Base-by-base conservation (phyloP, 2,797 vertebrate genomes). In the Mastacembelus armatus region DNA sequence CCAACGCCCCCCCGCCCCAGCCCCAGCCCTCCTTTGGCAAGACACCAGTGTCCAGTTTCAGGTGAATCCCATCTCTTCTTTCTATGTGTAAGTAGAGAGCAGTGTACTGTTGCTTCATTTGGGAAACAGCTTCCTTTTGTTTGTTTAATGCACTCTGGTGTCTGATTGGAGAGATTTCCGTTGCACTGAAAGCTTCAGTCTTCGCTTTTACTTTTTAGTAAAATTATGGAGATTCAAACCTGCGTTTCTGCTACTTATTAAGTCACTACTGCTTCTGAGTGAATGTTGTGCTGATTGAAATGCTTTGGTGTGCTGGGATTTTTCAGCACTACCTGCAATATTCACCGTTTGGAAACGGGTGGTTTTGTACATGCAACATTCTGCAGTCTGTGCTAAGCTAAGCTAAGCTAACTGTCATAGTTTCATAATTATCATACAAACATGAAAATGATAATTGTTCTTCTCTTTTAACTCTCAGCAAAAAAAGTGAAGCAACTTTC, bases 31-130 rank as follows among this genome's bases (percentile, higher is more conserved):
- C 38, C 7, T 59, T 58, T 67, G 73, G 70, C 65, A 49, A 79
- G 71, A 86, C 74, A 79, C 70, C 61, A 61, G 82, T 73, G 74
- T 86, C 73, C 44, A 38, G 58, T 89, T 81, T 64, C 78, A 63
- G 70, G 66, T 74, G 56, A 75, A 72, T 80, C 21, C 30, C 44
- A 65, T 68, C 71, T 36, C 22, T 45, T 49, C 57, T 77, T 50
- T 54, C 35, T 63, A 63, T 42, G 62, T 61, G 63, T 81, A 58
- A 78, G 75, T 52, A 80, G 70, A 77, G 74, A 71, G 43, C 30
- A 44, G 47, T 36, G 18, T 32, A 29, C 27, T 59, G 58, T 47
- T 24, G 57, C 60, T 66, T 61, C 62, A 76, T 76, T 63, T 81
- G 19, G 10, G 30, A 62, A 69, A 64, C 49, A 39, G 66, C 57